phyloP scores from a whole-genome alignment of 2,888 invertebrate species.

The Alloplasta piceator region DNA sequence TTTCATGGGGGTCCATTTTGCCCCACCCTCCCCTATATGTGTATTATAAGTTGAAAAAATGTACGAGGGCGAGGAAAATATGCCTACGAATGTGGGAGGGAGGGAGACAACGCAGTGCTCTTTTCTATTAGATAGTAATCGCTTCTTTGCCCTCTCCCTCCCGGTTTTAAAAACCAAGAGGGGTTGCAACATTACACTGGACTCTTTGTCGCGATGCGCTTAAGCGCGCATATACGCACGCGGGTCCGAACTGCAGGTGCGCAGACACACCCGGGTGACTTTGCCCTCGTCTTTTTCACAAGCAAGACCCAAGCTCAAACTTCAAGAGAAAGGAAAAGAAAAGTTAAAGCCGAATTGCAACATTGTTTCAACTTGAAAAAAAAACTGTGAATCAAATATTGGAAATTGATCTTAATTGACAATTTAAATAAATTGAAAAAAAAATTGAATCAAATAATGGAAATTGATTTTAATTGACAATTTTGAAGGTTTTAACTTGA shows the following conservation, averaged over 20 bases:
- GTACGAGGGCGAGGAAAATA: slow-evolving; percentile 40
- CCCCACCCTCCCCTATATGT: not conserved
- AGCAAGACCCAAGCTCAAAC: slow-evolving; percentile 4
- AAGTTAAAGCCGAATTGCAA: not conserved
- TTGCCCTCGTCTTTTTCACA: slow-evolving; percentile 16
- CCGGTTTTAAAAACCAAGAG: slow-evolving; percentile 69
- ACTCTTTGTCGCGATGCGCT: slow-evolving; percentile 7
- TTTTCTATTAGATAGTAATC: slow-evolving; percentile 79
- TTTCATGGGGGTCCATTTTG: too few relatives aligned
- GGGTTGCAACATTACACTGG: slow-evolving; percentile 75
- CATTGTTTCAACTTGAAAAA: too few relatives aligned
- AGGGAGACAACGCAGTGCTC: slow-evolving; percentile 29
- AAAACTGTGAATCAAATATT: too few relatives aligned
- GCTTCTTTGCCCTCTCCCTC: slow-evolving; percentile 54
- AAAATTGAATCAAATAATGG: too few relatives aligned
- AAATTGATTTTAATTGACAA: too few relatives aligned
- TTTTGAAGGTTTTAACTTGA: too few relatives aligned
- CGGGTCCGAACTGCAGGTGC: slow-evolving; percentile 76
- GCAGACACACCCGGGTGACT: slow-evolving; percentile 53
- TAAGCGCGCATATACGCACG: slow-evolving; percentile 18
- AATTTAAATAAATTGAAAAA: too few relatives aligned
- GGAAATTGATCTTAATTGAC: too few relatives aligned
- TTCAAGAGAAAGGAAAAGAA: not conserved
- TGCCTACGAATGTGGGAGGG: not conserved
- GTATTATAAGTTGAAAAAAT: not conserved